These are phyloP conservation scores for Ametastegia equiseti DNA, from an alignment of 2,888 invertebrate species.

Conservation along the genomic window DNA sequence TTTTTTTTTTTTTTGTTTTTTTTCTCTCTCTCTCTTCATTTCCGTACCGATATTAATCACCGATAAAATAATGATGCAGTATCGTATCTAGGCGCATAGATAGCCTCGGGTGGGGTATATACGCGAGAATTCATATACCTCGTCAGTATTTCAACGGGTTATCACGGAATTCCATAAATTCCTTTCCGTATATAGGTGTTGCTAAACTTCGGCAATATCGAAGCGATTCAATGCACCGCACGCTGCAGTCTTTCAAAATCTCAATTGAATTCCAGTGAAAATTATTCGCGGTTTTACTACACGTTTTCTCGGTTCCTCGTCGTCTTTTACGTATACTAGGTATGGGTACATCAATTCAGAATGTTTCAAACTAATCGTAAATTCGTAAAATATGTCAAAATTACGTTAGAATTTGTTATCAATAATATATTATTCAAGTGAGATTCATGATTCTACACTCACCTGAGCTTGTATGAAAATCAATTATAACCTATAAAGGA, in stretches of 20 bases:
- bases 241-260: background rate
- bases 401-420: no score
- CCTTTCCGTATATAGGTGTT: background rate
- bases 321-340: no score
- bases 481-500: no score
- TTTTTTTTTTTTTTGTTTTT: background rate
- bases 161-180: slow-evolving; percentile 33
- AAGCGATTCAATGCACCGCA: background rate
- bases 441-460: no score
- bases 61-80: slow-evolving; percentile 2
- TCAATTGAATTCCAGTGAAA: background rate
- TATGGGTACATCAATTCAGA: no score
- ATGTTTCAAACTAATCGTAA: no score
- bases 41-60: background rate
- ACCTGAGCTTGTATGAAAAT: no score
- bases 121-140: background rate
- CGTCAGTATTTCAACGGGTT: slow-evolving; percentile 14
- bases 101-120: background rate
- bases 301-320: no score
- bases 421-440: no score
- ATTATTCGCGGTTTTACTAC: no score
- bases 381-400: no score
- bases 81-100: background rate
- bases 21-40: background rate
- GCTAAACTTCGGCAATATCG: slow-evolving; percentile 6